These are phyloP conservation scores for Drosophila stalkeri DNA, from an alignment of 2,888 invertebrate species.

Conservation along the genomic window DNA sequence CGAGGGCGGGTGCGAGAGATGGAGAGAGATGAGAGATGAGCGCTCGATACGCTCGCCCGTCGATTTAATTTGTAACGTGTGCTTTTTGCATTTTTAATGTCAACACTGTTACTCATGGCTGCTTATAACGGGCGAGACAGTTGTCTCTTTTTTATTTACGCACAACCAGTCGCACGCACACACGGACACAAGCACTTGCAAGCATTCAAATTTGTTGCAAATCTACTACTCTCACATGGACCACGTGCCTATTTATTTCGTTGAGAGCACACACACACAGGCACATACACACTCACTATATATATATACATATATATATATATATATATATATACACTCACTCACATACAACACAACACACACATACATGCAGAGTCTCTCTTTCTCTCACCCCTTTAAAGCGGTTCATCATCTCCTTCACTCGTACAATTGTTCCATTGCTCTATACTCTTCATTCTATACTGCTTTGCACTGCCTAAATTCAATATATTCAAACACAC, in stretches of 20 bases:
- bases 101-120: constrained; percentile 70
- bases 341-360: constrained; percentile 15
- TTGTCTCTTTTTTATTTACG: constrained; percentile 70
- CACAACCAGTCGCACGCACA: neutral
- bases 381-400: constrained; percentile 52
- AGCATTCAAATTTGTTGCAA: constrained; percentile 29
- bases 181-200: constrained; percentile 4
- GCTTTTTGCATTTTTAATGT: constrained; percentile 75
- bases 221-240: constrained; percentile 54
- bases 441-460: constrained; percentile 1
- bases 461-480: constrained; percentile 17
- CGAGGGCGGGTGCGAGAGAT: neutral
- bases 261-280: constrained; percentile 34
- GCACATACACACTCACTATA: constrained; percentile 4
- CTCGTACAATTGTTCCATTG: constrained; percentile 5
- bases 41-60: constrained; percentile 46
- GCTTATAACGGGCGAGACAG: constrained; percentile 59
- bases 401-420: constrained; percentile 30
- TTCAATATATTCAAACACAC: neutral
- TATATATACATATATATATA: constrained; percentile 7
- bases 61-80: constrained; percentile 71
- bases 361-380: constrained; percentile 12
- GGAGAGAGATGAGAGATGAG: constrained; percentile 23
- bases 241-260: constrained; percentile 75
- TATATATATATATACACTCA: constrained; percentile 11